These are phyloP conservation scores for Chrysomela aeneicollis DNA, from an alignment of 2,888 invertebrate species.

Conservation along the genomic window DNA sequence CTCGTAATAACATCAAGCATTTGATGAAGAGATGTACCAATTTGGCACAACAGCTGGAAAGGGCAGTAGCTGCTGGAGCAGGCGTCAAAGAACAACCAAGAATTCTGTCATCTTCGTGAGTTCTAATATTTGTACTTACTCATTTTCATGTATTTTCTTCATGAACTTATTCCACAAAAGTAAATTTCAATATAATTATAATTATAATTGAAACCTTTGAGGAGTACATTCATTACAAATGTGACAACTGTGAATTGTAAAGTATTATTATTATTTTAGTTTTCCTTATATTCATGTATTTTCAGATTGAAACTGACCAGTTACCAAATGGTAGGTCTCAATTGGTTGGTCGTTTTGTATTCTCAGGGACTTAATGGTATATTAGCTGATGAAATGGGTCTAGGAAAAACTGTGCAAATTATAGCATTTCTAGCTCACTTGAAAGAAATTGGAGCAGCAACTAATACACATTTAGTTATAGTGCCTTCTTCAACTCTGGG, in stretches of 20 bases:
- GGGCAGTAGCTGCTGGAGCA: conserved; percentile 79
- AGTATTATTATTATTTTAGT: too few relatives aligned
- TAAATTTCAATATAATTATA: too few relatives aligned
- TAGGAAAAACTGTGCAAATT: conserved; percentile 94
- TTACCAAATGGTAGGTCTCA: conserved; percentile 89
- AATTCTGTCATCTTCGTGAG: conserved; percentile 70
- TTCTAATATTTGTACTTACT: conserved; percentile 10
- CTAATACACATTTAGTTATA: conserved; percentile 88
- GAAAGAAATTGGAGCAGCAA: conserved; percentile 77
- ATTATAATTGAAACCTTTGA: too few relatives aligned
- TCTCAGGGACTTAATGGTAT: conserved; percentile 92
- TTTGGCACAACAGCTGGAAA: conserved; percentile 80
- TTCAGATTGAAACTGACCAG: conserved; percentile 78
- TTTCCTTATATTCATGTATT: too few relatives aligned
- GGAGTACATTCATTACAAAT: too few relatives aligned
- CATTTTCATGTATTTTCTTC: background rate
- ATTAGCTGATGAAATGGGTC: conserved; percentile 96
- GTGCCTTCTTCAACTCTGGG: conserved; percentile 97
- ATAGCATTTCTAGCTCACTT: conserved; percentile 90
- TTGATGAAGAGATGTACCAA: conserved; percentile 88
- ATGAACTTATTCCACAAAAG: background rate
- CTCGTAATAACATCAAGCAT: conserved; percentile 77
- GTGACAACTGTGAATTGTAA: too few relatives aligned
- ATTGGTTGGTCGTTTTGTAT: conserved; percentile 92
- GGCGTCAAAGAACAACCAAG: conserved; percentile 80